A percentile compares a stretch with the other conserved stretches of the same genome.
phyloP scores from a whole-genome alignment of 2,797 vertebrate species.

The Monodelphis domestica region DNA sequence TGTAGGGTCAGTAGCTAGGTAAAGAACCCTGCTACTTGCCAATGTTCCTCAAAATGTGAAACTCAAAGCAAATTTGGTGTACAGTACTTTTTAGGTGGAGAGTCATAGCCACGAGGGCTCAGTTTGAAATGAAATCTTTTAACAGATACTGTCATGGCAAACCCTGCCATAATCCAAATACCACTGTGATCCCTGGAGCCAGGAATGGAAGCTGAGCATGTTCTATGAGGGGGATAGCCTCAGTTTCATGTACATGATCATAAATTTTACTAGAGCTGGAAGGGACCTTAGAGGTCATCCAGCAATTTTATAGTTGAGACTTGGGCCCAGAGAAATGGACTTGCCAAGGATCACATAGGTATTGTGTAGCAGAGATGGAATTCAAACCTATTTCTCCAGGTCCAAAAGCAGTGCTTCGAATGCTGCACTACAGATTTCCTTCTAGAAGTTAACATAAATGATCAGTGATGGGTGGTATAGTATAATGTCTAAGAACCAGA shows the following conservation, averaged over 20 bases:
- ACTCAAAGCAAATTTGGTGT: not conserved
- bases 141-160: not conserved
- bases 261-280: not conserved
- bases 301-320: not conserved
- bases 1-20: not conserved
- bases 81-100: not conserved
- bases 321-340: not conserved
- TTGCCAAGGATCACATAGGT: not conserved
- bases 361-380: not conserved
- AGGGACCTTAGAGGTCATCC: not conserved
- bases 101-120: not conserved
- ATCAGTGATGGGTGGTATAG: not conserved
- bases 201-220: not conserved
- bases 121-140: not conserved
- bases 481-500: not conserved
- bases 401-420: not conserved
- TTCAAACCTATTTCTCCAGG: not conserved
- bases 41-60: not conserved
- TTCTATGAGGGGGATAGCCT: not conserved
- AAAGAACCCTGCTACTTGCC: not conserved
- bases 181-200: not conserved
- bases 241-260: not conserved
- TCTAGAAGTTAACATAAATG: not conserved
- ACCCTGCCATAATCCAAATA: not conserved
- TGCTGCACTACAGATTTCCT: not conserved